These are phyloP conservation scores for Aurelia sp. DNA, from an alignment of 30 jellyfish, hydroid and myxozoan genomes.

Conservation along the genomic window DNA sequence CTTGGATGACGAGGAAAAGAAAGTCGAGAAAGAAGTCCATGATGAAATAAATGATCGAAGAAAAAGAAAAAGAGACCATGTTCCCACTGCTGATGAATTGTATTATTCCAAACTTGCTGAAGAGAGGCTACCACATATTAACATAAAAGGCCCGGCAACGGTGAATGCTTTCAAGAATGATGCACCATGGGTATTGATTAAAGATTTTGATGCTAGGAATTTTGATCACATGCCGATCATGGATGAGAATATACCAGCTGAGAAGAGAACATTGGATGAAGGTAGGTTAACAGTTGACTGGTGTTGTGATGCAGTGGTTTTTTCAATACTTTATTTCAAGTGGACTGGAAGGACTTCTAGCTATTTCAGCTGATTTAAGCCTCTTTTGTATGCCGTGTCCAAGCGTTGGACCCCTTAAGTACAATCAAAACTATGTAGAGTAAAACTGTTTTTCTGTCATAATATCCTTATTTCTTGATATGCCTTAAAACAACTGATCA, in stretches of 20 bases:
- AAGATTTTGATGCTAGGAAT: conserved; percentile 23
- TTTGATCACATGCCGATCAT: conserved; percentile 27
- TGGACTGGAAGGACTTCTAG: too few relatives aligned
- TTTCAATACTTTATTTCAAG: too few relatives aligned
- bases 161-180: not conserved
- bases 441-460: too few relatives aligned
- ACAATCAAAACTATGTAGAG: too few relatives aligned
- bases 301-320: not conserved
- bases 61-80: conserved; percentile 48
- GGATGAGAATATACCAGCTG: conserved; percentile 29
- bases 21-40: too few relatives aligned
- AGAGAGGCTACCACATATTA: conserved; percentile 50
- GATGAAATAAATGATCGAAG: not conserved
- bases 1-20: too few relatives aligned
- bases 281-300: not conserved
- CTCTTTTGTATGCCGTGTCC: too few relatives aligned
- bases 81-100: conserved; percentile 42
- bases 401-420: too few relatives aligned
- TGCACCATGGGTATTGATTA: conserved; percentile 56
- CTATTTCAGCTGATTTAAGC: too few relatives aligned
- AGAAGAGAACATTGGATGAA: conserved; percentile 38
- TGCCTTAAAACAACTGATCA: too few relatives aligned
- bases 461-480: too few relatives aligned
- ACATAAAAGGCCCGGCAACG: conserved; percentile 43
- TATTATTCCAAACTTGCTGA: conserved; percentile 27